Conservation (phyloP, 2,113 vertebrate species). For the Grammomys dolichurus region DNA sequence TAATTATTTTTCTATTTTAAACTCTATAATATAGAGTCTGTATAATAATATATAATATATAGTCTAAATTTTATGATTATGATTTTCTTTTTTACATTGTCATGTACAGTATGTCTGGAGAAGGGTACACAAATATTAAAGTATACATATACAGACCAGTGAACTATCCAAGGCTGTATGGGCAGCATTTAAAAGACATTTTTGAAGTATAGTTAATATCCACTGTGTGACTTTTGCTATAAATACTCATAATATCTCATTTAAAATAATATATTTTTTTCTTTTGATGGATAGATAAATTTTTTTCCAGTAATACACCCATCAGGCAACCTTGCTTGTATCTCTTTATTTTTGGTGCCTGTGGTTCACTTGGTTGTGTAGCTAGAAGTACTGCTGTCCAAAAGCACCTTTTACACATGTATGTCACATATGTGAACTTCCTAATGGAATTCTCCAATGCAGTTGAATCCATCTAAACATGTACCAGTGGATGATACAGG, state of each 20-base stretch:
- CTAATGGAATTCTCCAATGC: neutral
- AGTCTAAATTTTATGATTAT: neutral
- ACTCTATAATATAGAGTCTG: neutral
- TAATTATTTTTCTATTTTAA: constrained; percentile 9
- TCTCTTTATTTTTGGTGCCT: neutral
- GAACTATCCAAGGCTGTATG: neutral
- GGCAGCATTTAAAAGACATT: neutral
- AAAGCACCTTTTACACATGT: neutral
- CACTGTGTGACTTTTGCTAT: neutral
- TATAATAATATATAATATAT: neutral
- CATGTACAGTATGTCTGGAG: neutral
- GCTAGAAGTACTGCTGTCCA: neutral
- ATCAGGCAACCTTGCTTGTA: neutral
- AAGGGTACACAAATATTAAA: neutral
- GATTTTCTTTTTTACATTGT: neutral
- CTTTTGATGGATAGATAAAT: neutral
- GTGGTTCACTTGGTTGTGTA: neutral
- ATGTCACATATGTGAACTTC: neutral
- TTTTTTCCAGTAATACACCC: neutral
- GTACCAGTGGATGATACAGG: neutral
- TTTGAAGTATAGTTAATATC: neutral
- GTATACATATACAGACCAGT: neutral
- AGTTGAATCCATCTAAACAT: neutral
- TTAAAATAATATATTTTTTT: neutral
- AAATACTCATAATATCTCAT: neutral